Evolutionary conservation across 1,140 invertebrate genomes (phyloP).

Genomic region (Anastrepha obliqua): DNA sequence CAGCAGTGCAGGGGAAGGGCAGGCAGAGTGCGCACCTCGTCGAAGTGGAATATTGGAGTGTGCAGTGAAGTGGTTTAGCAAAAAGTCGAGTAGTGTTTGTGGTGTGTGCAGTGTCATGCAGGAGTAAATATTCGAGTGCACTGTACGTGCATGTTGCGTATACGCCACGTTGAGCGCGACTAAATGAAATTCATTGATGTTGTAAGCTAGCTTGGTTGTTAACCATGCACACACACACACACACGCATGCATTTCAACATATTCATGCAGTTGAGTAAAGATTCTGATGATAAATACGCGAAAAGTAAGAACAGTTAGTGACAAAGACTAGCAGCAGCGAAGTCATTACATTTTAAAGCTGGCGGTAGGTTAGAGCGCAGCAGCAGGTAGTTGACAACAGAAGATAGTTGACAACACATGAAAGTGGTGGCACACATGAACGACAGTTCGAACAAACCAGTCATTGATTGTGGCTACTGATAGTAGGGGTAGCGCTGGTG

Average conservation of each 20-base stretch:
- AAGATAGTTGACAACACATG: constrained; percentile 7
- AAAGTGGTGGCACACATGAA: not conserved
- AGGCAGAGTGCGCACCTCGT: not conserved
- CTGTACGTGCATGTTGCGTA: not conserved
- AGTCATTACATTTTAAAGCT: not conserved
- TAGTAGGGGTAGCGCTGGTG: not conserved
- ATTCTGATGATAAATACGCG: not conserved
- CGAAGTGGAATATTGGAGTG: constrained; percentile 6
- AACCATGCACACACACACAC: not conserved
- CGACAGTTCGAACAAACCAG: not conserved
- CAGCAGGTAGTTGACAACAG: too few species aligned
- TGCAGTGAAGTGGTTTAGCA: not conserved
- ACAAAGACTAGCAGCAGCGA: not conserved
- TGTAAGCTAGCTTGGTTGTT: not conserved
- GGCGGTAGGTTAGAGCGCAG: not conserved
- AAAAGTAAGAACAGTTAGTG: not conserved
- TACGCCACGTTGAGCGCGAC: constrained; percentile 1
- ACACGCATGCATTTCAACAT: not conserved
- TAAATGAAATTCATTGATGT: constrained; percentile 7
- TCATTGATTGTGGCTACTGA: not conserved
- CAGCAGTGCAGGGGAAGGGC: not conserved
- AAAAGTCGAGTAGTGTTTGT: not conserved
- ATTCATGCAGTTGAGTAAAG: constrained; percentile 1
- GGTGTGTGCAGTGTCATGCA: too few species aligned
- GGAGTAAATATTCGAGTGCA: not conserved